Evolutionary conservation across 2,113 vertebrate genomes (phyloP), one percentile per base, ranked within the genome.

Genomic region (Chroicocephalus ridibundus): DNA sequence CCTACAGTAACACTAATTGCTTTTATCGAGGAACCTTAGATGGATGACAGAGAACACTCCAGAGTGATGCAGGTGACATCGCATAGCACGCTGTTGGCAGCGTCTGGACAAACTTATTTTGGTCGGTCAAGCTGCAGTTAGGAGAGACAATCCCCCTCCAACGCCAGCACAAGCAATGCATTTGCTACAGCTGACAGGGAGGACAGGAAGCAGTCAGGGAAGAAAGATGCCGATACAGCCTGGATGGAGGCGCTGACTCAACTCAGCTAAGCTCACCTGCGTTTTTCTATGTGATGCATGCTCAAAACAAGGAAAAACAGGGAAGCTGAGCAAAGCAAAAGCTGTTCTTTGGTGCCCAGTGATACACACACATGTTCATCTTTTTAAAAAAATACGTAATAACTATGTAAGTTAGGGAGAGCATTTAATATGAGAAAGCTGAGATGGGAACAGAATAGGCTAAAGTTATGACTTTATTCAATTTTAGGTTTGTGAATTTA

Each of bases 41-140:
- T 5, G 54, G 55, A 68, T 46, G 42, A 25, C 25, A 47, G 36
- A 72, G 58, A 51, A 47, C 4, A 7, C 26, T 25, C 21, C 60
- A 34, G 25, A 55, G 27, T 14, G 34, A 12, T 3, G 10, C 8
- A 60, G 31, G 46, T 65, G 70, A 47, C 32, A 47, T 6, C 3
- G 1, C 69, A 12, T 0, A 49, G 24, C 32, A 20, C 6, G 15
- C 61, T 69, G 32, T 8, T 68, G 80, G 54, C 2, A 0, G 11
- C 12, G 47, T 46, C 75, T 42, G n/a, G n/a, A 75, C 38, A 81
- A 64, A 18, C 18, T 14, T 31, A 31, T 11, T 69, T 69, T 21
- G 24, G 25, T 40, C 66, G 57, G 34, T n/a, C 62, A 47, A 51
- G 51, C 13, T 54, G 55, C 69, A 88, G 55, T 20, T 31, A 16